These are phyloP conservation scores for Mamestra brassicae DNA, from an alignment of 2,888 invertebrate genomes.

Conservation along the genomic window DNA sequence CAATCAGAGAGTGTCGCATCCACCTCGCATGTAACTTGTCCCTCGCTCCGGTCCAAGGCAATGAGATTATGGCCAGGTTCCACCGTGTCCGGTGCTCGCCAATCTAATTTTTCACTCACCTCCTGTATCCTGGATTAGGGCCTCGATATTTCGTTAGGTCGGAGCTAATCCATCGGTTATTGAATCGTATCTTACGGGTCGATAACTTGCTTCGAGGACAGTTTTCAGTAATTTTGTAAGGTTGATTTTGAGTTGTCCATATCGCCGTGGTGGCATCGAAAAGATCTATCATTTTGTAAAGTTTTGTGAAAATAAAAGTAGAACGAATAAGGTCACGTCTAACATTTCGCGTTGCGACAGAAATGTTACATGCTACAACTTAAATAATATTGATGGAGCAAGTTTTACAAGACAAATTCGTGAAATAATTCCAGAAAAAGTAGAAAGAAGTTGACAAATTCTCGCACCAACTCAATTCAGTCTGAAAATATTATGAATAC, in stretches of 20 bases:
- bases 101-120: slow-evolving; percentile 79
- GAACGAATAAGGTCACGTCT: slow-evolving; percentile 5
- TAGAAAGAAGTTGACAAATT: slow-evolving; percentile 25
- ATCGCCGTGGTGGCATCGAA: not conserved
- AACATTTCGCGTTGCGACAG: slow-evolving; percentile 15
- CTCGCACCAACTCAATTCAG: slow-evolving; percentile 52
- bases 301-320: not conserved
- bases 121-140: slow-evolving; percentile 65
- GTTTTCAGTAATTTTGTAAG: slow-evolving; percentile 17
- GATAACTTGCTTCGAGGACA: slow-evolving; percentile 5
- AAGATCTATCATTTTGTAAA: slow-evolving; percentile 3
- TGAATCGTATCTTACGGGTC: slow-evolving; percentile 41
- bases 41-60: slow-evolving; percentile 53
- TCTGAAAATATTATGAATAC: slow-evolving; percentile 52
- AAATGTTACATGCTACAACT: slow-evolving; percentile 36
- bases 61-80: slow-evolving; percentile 72
- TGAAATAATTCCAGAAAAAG: slow-evolving; percentile 34
- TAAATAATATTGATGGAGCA: slow-evolving; percentile 49
- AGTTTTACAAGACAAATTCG: slow-evolving; percentile 42
- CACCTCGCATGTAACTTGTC: slow-evolving; percentile 42
- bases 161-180: slow-evolving; percentile 50
- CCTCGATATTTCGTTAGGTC: slow-evolving; percentile 69
- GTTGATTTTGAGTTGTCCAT: slow-evolving; percentile 2
- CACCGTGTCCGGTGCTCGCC: slow-evolving; percentile 66
- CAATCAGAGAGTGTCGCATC: slow-evolving; percentile 35